phyloP scores from a whole-genome alignment of 2,113 vertebrate genomes.

The Microcebus ravelobensis region DNA sequence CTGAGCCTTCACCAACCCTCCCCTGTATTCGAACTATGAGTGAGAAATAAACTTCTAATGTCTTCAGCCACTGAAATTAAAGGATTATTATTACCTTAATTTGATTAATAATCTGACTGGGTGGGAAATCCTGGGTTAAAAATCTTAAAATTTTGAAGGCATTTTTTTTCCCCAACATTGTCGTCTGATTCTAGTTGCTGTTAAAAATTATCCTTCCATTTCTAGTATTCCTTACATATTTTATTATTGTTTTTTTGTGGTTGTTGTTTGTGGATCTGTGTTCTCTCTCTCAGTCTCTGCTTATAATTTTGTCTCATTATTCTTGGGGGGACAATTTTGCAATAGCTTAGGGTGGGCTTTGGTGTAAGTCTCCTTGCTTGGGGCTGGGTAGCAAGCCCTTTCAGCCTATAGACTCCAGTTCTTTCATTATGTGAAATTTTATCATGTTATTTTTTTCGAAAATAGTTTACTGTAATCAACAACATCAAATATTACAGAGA shows the following conservation, averaged over 20 bases:
- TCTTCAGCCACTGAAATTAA: neutral
- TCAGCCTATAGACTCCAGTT: neutral
- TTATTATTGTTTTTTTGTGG: neutral
- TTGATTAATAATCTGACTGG: neutral
- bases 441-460: neutral
- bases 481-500: no score
- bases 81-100: neutral
- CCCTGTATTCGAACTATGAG: neutral
- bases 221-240: neutral
- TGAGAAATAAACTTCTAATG: neutral
- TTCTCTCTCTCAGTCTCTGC: neutral
- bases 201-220: neutral
- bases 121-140: neutral
- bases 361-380: neutral
- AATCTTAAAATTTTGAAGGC: neutral
- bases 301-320: neutral
- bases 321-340: neutral
- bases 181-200: neutral
- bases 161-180: neutral
- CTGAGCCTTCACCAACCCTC: neutral
- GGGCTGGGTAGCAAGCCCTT: neutral
- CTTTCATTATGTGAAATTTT: neutral
- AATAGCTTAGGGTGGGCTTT: neutral
- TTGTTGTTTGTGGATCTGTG: neutral
- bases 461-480: neutral